Evolutionary conservation across 2,888 invertebrate species (phyloP), one percentile per base, ranked within the genome.

Genomic region (Thera britannica): DNA sequence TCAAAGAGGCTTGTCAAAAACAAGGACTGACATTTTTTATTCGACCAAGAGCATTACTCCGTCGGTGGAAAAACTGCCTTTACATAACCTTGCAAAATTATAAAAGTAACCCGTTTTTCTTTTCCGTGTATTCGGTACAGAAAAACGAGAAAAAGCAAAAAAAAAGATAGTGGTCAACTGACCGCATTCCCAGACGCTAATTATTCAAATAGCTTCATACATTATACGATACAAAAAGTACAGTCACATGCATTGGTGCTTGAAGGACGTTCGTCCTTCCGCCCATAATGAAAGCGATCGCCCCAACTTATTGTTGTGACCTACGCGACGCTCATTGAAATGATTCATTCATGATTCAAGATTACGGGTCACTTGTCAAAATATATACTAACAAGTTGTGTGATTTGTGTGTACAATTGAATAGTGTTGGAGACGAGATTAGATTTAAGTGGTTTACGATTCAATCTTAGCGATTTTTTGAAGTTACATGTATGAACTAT

Each of bases 221-320:
- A 44, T 38, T 46, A 36, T 8, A n/a, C 3, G 11, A 54, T 36
- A 35, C 36, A 55, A 55, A 36, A 8, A 48, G 46, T 59, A 59
- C 55, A 65, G 48, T 58, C 38, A 59, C 46, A 55, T 59, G 55
- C 58, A 64, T 58, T 58, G 54, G 55, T 65, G 11, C 55, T 59
- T 59, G 49, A 59, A 57, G 55, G 52, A 58, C 11, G 55, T 48
- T 58, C 2, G 44, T 58, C 2, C 48, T 46, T 59, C 59, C 54
- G 48, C 9, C 52, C 23, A 2, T 46, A 44, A 44, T 46, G 48
- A 59, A 58, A 46, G 35, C 48, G 23, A 58, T 55, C 65, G 11
- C 8, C 54, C 36, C 3, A 62, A 62, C 49, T 58, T 58, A 65
- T 55, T 59, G 65, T 58, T 59, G 65, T 7, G 65, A 65, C 54